phyloP scores from a whole-genome alignment of 2,888 invertebrate genomes.

The Tupiocoris notatus region DNA sequence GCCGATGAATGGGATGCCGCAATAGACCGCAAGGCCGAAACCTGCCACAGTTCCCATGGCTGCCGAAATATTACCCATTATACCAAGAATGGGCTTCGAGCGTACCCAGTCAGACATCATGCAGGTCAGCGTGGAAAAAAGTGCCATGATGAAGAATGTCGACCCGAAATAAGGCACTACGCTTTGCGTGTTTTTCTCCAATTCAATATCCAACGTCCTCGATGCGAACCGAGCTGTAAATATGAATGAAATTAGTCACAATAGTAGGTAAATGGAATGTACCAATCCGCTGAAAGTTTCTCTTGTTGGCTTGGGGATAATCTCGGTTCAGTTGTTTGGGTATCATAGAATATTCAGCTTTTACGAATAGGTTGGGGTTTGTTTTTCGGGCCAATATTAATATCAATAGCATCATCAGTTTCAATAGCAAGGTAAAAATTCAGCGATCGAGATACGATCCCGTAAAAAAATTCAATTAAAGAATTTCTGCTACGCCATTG shows the following conservation, averaged over 20 bases:
- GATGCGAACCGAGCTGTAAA: conserved; percentile 73
- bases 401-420: too few relatives aligned
- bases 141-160: conserved; percentile 82
- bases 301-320: too few relatives aligned
- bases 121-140: conserved; percentile 78
- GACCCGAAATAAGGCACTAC: conserved; percentile 84
- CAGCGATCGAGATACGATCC: too few relatives aligned
- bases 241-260: background rate
- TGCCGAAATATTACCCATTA: conserved; percentile 86
- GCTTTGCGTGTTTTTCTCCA: conserved; percentile 87
- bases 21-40: conserved; percentile 86
- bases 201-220: conserved; percentile 84
- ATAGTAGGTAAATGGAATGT: too few relatives aligned
- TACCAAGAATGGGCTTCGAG: conserved; percentile 86
- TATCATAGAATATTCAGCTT: too few relatives aligned
- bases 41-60: conserved; percentile 87
- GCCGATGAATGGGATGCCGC: conserved; percentile 89
- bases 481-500: too few relatives aligned
- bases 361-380: too few relatives aligned
- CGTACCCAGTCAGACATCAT: conserved; percentile 93
- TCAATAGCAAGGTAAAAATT: too few relatives aligned
- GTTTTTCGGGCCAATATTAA: too few relatives aligned
- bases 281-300: too few relatives aligned
- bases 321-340: too few relatives aligned
- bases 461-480: too few relatives aligned